Base-by-base conservation (phyloP, 2,888 invertebrate genomes). In the Hyppa rectilinea region DNA sequence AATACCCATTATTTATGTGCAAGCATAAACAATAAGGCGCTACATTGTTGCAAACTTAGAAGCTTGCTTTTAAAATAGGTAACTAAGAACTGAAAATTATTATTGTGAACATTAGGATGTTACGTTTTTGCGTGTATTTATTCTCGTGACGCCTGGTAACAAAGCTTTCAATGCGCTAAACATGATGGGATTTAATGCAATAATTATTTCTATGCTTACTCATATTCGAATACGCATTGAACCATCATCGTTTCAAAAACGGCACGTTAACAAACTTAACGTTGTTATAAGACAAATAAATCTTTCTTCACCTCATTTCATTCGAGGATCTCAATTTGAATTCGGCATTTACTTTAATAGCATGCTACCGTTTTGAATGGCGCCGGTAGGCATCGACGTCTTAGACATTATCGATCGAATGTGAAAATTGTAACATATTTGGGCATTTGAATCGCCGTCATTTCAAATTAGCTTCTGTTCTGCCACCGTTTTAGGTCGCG, bases 401-500 rank as follows among this genome's bases (percentile, higher is more conserved):
- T 64, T 43, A 63, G 36, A 61, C 63, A 78, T 79, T 75, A 82
- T 82, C 71, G 75, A 79, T 71, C 38, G 63, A 73, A 71, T 75
- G 69, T 78, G 61, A 65, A 79, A 78, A 77, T 73, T 61, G 53
- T 60, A 50, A 75, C 70, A 60, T 76, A 75, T 77, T 73, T 77
- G 40, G 53, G 65, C 60, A 75, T 81, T 59, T 29, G 40, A 78
- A 76, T 78, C 55, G 55, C 59, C 64, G 69, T 63, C 20, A 75
- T 72, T 73, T 67, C n/a, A 73, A 71, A 79, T 79, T 66, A 72
- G 81, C 81, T 72, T 61, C 81, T 77, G 72, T 84, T 79, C 49
- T 60, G 66, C 69, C 55, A 70, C 69, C 60, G 71, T 67, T 73
- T 53, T 40, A 2, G 47, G 62, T 83, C 66, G 82, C 85, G 80